A percentile compares a stretch with the other conserved stretches of the same genome.
These are phyloP conservation scores for Silurus aristotelis DNA, from an alignment of 2,797 vertebrate species.

Conservation along the genomic window DNA sequence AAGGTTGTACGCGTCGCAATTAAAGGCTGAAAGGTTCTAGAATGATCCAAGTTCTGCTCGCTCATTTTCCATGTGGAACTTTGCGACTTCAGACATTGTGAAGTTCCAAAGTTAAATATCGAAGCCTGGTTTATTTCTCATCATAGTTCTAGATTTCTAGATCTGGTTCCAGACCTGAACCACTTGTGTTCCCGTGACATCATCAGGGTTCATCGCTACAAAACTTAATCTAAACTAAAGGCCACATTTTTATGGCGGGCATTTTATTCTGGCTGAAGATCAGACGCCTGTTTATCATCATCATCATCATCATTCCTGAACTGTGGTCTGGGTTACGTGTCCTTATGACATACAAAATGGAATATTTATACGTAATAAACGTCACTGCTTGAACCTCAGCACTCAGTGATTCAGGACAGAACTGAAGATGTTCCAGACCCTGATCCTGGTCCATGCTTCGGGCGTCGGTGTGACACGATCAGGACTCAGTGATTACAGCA, in stretches of 20 bases:
- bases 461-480: not conserved
- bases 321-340: not conserved
- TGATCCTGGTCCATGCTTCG: too few species aligned
- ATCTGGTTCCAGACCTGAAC: too few species aligned
- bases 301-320: not conserved
- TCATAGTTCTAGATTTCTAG: too few species aligned
- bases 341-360: not conserved
- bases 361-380: too few species aligned
- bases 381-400: not conserved
- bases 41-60: too few species aligned
- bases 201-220: not conserved
- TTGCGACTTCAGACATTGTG: too few species aligned
- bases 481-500: not conserved
- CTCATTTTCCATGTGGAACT: too few species aligned
- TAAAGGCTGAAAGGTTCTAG: too few species aligned
- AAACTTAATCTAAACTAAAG: not conserved
- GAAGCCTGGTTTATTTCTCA: too few species aligned
- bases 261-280: not conserved
- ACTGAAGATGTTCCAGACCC: too few species aligned
- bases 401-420: not conserved
- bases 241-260: not conserved
- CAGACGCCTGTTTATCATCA: not conserved
- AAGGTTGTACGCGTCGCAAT: too few species aligned
- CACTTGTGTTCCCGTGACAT: not conserved
- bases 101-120: too few species aligned